A percentile compares a stretch with the other conserved stretches of the same genome.
These are phyloP conservation scores for Cebus imitator DNA, from an alignment of 2,113 vertebrate genomes.

Conservation along the genomic window DNA sequence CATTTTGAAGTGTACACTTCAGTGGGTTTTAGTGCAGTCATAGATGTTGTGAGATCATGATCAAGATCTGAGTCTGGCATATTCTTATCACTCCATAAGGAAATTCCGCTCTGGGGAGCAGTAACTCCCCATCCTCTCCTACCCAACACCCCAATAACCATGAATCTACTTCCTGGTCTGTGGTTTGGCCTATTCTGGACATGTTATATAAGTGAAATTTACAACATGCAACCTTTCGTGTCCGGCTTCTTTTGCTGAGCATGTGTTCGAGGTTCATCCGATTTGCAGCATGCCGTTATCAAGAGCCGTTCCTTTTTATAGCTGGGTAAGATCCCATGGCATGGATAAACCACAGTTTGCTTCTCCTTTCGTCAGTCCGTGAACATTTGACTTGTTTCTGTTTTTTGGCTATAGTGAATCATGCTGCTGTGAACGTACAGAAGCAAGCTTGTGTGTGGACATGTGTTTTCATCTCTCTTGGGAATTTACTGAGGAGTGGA, in stretches of 20 bases:
- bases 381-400: not conserved
- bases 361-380: rapidly evolving
- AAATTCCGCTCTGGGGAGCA: not conserved
- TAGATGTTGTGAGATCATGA: rapidly evolving
- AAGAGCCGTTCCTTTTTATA: not conserved
- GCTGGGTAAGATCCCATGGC: not conserved
- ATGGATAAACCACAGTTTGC: not conserved
- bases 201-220: not conserved
- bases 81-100: not conserved
- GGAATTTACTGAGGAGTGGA: not conserved
- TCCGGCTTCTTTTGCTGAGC: not conserved
- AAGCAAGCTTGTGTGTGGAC: too few relatives aligned
- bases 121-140: not conserved
- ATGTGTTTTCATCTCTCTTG: not conserved
- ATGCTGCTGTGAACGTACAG: rapidly evolving
- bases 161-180: not conserved
- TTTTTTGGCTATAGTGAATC: not conserved
- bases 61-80: not conserved
- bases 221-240: not conserved
- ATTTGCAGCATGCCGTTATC: not conserved
- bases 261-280: not conserved
- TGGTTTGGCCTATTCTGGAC: not conserved
- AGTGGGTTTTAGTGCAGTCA: not conserved
- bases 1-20: not conserved
- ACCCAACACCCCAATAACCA: rapidly evolving